Percentiles rank a stretch among this genome's conserved stretches.
phyloP scores from a whole-genome alignment of 2,888 invertebrate species.

The Odontocerum albicorne region DNA sequence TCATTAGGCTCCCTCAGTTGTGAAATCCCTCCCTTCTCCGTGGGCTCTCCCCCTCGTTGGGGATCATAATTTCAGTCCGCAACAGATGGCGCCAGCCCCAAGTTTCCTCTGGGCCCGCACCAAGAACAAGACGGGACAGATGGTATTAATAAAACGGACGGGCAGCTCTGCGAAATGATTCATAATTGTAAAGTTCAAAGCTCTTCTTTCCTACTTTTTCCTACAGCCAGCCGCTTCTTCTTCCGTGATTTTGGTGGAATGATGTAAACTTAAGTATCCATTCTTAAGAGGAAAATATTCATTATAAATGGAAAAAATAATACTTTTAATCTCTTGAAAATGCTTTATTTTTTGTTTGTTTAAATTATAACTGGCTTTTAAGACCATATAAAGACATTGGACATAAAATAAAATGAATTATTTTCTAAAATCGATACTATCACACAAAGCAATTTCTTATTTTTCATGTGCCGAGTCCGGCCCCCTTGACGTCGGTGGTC shows the following conservation, averaged over 20 bases:
- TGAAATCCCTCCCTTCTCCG: background rate
- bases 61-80: constrained; percentile 35
- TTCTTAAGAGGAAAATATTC: too few relatives aligned
- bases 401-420: too few relatives aligned
- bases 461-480: too few relatives aligned
- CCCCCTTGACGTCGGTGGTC: too few relatives aligned
- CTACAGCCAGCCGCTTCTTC: constrained; percentile 1
- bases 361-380: too few relatives aligned
- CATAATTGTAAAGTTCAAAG: constrained; percentile 35
- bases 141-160: constrained; percentile 37
- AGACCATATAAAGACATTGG: too few relatives aligned
- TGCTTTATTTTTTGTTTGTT: too few relatives aligned
- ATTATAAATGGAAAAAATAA: too few relatives aligned
- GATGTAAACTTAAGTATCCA: background rate
- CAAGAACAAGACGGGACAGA: constrained; percentile 34
- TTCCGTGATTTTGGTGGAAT: background rate
- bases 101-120: constrained; percentile 29
- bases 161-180: constrained; percentile 32
- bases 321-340: too few relatives aligned
- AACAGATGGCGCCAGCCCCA: constrained; percentile 35
- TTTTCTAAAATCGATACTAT: too few relatives aligned
- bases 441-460: too few relatives aligned
- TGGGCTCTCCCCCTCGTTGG: background rate
- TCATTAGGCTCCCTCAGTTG: background rate
- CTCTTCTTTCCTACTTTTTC: constrained; percentile 17